Evolutionary conservation across 2,113 vertebrate species (phyloP), one percentile per base, ranked within the genome.

Genomic region (Ammodytes marinus): DNA sequence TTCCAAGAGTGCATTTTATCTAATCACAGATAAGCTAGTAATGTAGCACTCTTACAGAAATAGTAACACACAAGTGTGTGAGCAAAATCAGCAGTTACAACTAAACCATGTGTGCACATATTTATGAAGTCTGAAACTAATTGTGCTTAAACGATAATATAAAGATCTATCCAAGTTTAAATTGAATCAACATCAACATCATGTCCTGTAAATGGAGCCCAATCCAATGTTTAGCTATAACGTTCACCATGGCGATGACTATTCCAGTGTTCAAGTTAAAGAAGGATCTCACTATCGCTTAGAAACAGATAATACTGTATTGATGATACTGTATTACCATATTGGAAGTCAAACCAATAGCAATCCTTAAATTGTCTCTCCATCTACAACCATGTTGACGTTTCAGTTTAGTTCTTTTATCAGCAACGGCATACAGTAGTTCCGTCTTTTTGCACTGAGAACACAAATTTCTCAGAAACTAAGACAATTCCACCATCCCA

Each of bases 221-320:
- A 77, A 61, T 50, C 12, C 3, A 1, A 6, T 12, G 6, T 6
- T n/a, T 35, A 14, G 27, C 47, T 68, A 35, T 9, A 68, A 35
- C 4, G n/a, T 61, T 85, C 57, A 82, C 59, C 54, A 17, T 68
- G 72, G 61, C 73, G 79, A 73, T 7, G 65, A 88, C 67, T 54
- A 17, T 49, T 88, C 58, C 54, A 82, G 49, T 47, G 63, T 68
- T 86, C 19, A 83, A 46, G 55, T 72, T 69, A 54, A 71, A 79
- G 27, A 60, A 39, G 12, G 13, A 77, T 54, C 55, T 66, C 55
- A 75, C 49, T n/a, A 68, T 60, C 50, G 49, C 13, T 5, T 59
- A 43, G 45, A 50, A 68, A 40, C 39, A 42, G 27, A 27, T 27
- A 27, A 27, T 27, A 27, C 27, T 27, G 27, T 27, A 27, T 27